Conservation (phyloP, 1,140 invertebrate genomes). For the Sycophila sp. region DNA sequence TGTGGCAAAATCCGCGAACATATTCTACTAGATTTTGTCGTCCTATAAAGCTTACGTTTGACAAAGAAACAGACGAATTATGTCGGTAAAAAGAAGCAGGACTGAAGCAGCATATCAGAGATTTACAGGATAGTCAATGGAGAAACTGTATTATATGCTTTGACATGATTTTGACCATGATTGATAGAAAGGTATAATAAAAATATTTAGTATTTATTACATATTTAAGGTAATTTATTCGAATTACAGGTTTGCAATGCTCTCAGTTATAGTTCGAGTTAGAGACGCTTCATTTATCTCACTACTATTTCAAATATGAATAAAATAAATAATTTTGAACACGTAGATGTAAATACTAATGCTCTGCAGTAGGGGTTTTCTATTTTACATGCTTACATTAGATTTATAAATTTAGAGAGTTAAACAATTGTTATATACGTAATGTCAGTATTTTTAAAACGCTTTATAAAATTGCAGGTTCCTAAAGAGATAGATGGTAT, state of each 20-base stretch:
- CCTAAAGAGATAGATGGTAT: not conserved
- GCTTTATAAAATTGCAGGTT: not conserved
- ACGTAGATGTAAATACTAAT: not conserved
- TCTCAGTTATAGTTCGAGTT: not conserved
- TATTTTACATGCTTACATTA: not conserved
- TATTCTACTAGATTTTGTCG: not conserved
- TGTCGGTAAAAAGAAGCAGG: not conserved
- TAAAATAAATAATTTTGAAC: no score
- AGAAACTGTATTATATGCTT: not conserved
- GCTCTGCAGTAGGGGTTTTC: not conserved
- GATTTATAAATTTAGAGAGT: not conserved
- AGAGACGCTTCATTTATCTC: no score
- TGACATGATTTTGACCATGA: not conserved
- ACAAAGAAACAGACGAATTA: not conserved
- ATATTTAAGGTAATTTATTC: no score
- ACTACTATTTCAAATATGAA: no score
- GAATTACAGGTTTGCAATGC: conserved; percentile 5
- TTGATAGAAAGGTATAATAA: conserved; percentile 19
- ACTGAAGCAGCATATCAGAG: not conserved
- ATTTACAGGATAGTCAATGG: not conserved
- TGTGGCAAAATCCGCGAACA: not conserved
- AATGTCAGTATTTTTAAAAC: not conserved
- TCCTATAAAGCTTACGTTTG: not conserved
- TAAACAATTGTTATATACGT: no score
- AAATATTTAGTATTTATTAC: no score